Evolutionary conservation across 2,797 vertebrate species (phyloP), one percentile per base, ranked within the genome.

Genomic region (Gadopsis marmoratus): DNA sequence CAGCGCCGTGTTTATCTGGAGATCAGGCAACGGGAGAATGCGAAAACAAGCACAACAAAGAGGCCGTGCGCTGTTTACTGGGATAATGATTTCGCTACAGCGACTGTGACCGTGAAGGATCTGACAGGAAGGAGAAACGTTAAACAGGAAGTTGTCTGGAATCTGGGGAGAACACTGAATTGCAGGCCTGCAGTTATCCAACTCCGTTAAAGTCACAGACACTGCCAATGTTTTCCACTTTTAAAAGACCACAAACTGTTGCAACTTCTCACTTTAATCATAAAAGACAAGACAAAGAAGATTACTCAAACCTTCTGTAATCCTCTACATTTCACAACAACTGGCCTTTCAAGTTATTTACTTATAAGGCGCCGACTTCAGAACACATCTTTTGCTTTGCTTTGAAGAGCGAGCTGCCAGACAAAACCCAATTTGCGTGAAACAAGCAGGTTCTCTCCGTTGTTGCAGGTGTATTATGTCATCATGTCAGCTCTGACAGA

Each of bases 101-200:
- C 39, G 3, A 79, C 72, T 82, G 74, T 76, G 83, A 83, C 83
- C 88, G 55, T 69, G 29, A 68, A 14, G 13, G 41, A 77, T 82
- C 66, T 55, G 55, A 91, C 88, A 90, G 94, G 94, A 95, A 88
- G 91, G 64, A 70, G 81, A 88, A 61, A 88, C 45, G 69, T 83
- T 92, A 94, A 93, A 94, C 92, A 94, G 94, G 93, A 95, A 92
- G 90, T 87, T 68, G 80, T 71, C 59, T 81, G 82, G 83, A 91
- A 87, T 83, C 74, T 74, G 78, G 29, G 51, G 65, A 68, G 83
- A 79, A 72, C 31, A 54, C 50, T 50, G 56, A 76, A 55, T 61
- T 50, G 43, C 31, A 50, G 62, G 14, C 48, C 23, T 78, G 56
- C 41, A 67, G 68, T 81, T 64, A 79, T 17, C 62, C 51, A 74